Evolutionary conservation across 2,888 invertebrate genomes (phyloP), one percentile per base, ranked within the genome.

Genomic region (Amblyteles armatorius): DNA sequence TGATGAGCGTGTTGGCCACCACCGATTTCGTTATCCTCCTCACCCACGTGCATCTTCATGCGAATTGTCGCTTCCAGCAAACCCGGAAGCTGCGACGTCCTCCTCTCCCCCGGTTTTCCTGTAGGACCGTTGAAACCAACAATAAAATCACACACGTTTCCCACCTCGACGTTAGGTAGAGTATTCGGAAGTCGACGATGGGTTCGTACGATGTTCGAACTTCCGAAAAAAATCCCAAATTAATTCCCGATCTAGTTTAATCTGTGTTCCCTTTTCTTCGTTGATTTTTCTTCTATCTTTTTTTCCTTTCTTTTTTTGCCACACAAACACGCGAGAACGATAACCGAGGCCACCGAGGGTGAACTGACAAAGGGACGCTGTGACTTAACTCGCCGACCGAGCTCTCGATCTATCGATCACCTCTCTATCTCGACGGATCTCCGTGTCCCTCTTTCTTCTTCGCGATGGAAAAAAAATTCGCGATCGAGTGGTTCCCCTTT

Each of bases 11-110:
- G 90, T 78, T 88, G 89, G 67, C 84, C 87, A 74, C 88, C 88
- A 73, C 86, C 87, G 84, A 89, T 89, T 83, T 90, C 90, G 87
- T 88, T 90, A 83, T 90, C 90, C 86, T 90, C 90, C 85, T 90
- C 90, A 78, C 88, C 88, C 87, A 90, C 89, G 87, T 90, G 90
- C 90, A 90, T 90, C 87, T 89, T 90, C 89, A 88, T 88, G 86
- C 87, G 88, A 87, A 77, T 87, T 33, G 80, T 87, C 87, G 84
- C 87, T 77, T 52, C 55, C 67, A 67, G n/a, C 36, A 2, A 77
- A 29, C 44, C 52, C 67, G 76, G 52, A 67, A 77, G 52, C 76
- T 40, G 50, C 29, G 40, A 60, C 29, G 29, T 67, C 63, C 67
- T 67, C 19, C 67, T 33, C 36, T n/a, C 40, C 67, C 2, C 44